Conservation (phyloP, 2,113 vertebrate species). For the Leptocoma aspasia region DNA sequence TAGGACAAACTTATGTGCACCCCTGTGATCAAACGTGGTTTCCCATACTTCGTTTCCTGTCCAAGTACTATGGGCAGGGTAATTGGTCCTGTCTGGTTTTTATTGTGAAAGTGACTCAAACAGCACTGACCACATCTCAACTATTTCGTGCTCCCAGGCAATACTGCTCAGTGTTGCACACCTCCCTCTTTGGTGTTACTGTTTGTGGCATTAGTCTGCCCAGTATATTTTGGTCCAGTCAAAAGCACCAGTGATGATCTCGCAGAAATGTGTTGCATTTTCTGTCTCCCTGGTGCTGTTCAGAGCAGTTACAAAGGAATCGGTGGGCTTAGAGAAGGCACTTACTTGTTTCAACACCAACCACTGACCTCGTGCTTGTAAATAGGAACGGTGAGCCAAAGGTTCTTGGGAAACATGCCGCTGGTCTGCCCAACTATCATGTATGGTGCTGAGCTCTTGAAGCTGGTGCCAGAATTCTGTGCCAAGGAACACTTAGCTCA, state of each 20-base stretch:
- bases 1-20: rapidly evolving
- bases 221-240: background rate
- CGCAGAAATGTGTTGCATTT: rapidly evolving
- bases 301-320: background rate
- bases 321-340: rapidly evolving
- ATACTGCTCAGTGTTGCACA: background rate
- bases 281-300: background rate
- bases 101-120: background rate
- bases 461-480: background rate
- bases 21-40: background rate
- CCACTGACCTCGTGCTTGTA: background rate
- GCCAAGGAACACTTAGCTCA: background rate
- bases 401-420: background rate
- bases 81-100: background rate
- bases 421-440: background rate
- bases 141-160: rapidly evolving
- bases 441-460: background rate
- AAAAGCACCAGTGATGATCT: background rate
- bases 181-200: background rate
- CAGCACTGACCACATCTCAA: background rate
- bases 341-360: background rate
- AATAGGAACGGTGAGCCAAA: rapidly evolving
- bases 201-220: background rate
- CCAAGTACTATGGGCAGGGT: background rate
- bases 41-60: background rate